Percentiles rank a stretch among this genome's conserved stretches.
Conservation (phyloP, 2,888 invertebrate species). For the Cynaeus angustus region DNA sequence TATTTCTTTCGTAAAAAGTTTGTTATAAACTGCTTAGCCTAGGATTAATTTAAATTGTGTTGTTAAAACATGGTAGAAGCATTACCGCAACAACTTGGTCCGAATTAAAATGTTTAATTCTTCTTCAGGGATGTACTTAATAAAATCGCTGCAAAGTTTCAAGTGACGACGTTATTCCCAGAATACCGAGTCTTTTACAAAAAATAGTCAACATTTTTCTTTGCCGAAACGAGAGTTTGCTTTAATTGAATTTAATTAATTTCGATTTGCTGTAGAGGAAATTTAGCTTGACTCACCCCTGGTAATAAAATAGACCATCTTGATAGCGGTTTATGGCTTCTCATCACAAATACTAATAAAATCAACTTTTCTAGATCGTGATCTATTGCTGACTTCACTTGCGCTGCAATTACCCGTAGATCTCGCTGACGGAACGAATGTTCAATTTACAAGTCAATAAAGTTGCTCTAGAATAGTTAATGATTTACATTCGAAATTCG, state of each 20-base stretch:
- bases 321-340: slow-evolving; percentile 37
- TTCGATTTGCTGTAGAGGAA: slow-evolving; percentile 19
- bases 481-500: slow-evolving; percentile 21
- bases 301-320: slow-evolving; percentile 37
- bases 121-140: slow-evolving; percentile 1
- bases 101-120: background rate
- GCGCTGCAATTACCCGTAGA: slow-evolving; percentile 15
- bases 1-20: background rate
- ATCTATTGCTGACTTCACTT: slow-evolving; percentile 30
- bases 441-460: slow-evolving; percentile 34
- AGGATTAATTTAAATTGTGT: slow-evolving; percentile 1
- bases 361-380: slow-evolving; percentile 39
- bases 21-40: slow-evolving; percentile 1
- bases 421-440: slow-evolving; percentile 15
- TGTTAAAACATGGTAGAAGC: background rate
- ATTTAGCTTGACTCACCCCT: slow-evolving; percentile 28
- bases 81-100: background rate
- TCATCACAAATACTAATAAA: slow-evolving; percentile 40
- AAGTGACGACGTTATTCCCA: background rate
- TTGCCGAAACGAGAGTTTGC: background rate
- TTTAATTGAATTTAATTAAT: slow-evolving; percentile 38
- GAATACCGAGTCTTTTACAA: background rate
- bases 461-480: slow-evolving; percentile 17
- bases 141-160: background rate
- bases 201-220: background rate